Evolutionary conservation across 2,888 invertebrate species (phyloP), one percentile per base, ranked within the genome.

Genomic region (Alsophila aescularia): DNA sequence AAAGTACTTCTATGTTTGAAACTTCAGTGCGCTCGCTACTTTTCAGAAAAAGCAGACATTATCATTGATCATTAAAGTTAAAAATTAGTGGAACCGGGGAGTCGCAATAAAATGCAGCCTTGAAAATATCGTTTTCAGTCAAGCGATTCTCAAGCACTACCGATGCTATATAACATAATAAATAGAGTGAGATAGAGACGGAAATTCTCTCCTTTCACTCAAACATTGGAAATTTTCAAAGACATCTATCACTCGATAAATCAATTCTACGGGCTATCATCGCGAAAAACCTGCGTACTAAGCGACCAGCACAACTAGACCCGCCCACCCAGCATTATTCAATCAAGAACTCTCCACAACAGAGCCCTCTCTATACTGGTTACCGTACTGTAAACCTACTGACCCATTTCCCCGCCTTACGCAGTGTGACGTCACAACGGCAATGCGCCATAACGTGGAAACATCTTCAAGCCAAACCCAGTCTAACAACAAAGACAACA

Each of bases 341-440:
- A 39, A 16, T 32, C 31, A 41, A 52, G 27, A 34, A 21, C 31
- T 9, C 39, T 16, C 15, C 35, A 44, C 43, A 50, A 40, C 34
- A 66, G 53, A 60, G 76, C 47, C 70, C 77, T 58, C 47, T 52
- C 27, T 64, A 63, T 54, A 64, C 62, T 73, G 75, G 70, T 15
- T 61, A 21, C 60, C 58, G 62, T 70, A 71, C 73, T 67, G 68
- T 69, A 72, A 76, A 76, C 81, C 83, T 65, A 79, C 70, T 84
- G 83, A 81, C 83, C 83, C 64, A 83, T 72, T 77, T 82, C 69
- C 70, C 66, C 67, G 63, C 67, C 49, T 66, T 83, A 85, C 84
- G 84, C 84, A 84, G 81, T 79, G 64, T 85, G 85, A 85, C 85
- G 85, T 85, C 83, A 85, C 66, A 67, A 67, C 83, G 69, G 79